Conservation (phyloP, 1,140 invertebrate species). For the Caenorhabditis latens region DNA sequence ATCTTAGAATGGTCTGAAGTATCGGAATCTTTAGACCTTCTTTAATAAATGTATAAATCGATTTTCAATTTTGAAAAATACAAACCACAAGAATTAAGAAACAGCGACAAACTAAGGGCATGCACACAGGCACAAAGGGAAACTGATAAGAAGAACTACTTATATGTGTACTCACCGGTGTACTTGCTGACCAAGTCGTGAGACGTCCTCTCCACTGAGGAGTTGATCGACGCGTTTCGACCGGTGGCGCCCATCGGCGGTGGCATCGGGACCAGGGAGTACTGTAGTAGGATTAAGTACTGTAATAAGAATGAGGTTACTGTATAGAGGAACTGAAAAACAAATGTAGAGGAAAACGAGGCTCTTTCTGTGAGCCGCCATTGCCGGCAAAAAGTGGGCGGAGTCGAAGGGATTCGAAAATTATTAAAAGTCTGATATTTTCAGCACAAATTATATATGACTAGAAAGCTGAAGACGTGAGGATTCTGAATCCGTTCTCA, state of each 20-base stretch:
- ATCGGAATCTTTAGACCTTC: no score
- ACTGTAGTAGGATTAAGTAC: background rate
- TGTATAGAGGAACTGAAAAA: background rate
- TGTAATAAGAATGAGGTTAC: background rate
- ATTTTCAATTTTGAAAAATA: background rate
- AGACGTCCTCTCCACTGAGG: background rate
- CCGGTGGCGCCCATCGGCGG: background rate
- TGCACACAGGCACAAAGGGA: background rate
- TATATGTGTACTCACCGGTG: slow-evolving; percentile 3
- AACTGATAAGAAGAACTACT: background rate
- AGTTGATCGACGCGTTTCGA: background rate
- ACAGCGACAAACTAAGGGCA: background rate
- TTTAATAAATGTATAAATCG: no score
- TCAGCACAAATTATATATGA: no score
- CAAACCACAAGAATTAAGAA: background rate
- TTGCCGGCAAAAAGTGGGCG: background rate
- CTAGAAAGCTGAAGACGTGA: no score
- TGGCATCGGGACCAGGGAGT: no score
- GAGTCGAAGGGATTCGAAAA: background rate
- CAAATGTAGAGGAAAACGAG: no score
- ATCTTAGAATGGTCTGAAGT: no score
- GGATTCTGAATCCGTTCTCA: no score
- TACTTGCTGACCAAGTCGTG: background rate
- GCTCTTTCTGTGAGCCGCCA: no score
- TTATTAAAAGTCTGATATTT: no score